Evolutionary conservation across 1,140 invertebrate species (phyloP), one percentile per base, ranked within the genome.

Genomic region (Diorhabda sublineata): DNA sequence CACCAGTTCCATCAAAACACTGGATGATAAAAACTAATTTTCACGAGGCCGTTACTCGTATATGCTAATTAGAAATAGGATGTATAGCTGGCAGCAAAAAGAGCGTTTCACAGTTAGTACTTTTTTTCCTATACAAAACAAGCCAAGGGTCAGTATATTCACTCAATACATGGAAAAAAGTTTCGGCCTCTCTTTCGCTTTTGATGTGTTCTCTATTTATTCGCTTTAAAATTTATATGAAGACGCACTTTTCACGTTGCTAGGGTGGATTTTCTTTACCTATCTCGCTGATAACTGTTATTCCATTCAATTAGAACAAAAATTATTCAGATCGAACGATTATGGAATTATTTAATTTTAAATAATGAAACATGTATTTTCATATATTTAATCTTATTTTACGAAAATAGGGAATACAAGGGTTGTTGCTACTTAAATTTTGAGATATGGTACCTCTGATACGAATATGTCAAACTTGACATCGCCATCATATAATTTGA

Each of bases 51-150:
- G 61, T 70, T 74, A 56, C 74, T 64, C 72, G 69, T 73, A 71
- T 73, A 76, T 75, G 74, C 70, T 77, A 75, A 77, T 77, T 77
- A 77, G 74, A 69, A 74, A 71, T 70, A 73, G 76, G 76, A 77
- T 76, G 76, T 76, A 74, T 73, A 67, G 76, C 74, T 73, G 44
- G 67, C 64, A 71, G 76, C 73, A 65, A 73, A 77, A 76, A 76
- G 76, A 74, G 76, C 73, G 75, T 77, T 52, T 77, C 76, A 71
- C 73, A 69, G 66, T 69, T 73, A 63, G 68, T 73, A 71, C 67
- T 71, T 76, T 77, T 75, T 73, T 26, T 26, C 26, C 26, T 69
- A 77, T 72, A 73, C 73, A 73, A 77, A 77, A 75, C 74, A 77
- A 77, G 74, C 69, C 73, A 77, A 77, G 76, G 76, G 76, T 77